Evolutionary conservation across 2,888 invertebrate genomes (phyloP).

Genomic region (Macrosiphum euphorbiae): DNA sequence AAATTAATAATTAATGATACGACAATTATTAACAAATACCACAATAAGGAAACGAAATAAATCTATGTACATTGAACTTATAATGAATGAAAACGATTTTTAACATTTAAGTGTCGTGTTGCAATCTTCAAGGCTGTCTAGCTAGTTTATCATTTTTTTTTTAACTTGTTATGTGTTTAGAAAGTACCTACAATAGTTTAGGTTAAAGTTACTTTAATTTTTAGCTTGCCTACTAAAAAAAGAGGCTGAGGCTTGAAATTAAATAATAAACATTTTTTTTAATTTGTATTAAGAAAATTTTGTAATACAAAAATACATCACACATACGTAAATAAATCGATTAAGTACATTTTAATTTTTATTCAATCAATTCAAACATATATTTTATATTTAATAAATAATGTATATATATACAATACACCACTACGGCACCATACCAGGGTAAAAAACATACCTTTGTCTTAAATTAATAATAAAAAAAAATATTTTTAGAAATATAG

Average conservation of each 20-base stretch:
- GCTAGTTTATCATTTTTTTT: not conserved
- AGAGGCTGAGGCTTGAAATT: not conserved
- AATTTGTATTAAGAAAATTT: not conserved
- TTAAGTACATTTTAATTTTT: not conserved
- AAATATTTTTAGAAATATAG: not conserved
- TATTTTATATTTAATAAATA: no score
- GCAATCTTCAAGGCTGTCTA: not conserved
- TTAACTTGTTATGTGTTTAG: not conserved
- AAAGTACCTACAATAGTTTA: not conserved
- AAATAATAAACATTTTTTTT: not conserved
- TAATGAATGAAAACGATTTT: not conserved
- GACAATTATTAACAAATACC: not conserved
- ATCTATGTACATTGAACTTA: not conserved
- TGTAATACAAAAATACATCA: not conserved
- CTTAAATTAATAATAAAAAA: not conserved
- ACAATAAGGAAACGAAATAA: not conserved
- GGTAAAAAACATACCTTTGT: not conserved
- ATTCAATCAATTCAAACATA: no score
- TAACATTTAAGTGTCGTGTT: not conserved
- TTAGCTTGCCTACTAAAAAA: not conserved
- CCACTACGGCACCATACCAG: not conserved
- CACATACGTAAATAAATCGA: not conserved
- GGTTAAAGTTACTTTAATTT: not conserved
- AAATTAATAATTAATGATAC: not conserved
- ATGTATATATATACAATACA: not conserved